Conservation (phyloP, 2,113 vertebrate species). For the Apus apus region DNA sequence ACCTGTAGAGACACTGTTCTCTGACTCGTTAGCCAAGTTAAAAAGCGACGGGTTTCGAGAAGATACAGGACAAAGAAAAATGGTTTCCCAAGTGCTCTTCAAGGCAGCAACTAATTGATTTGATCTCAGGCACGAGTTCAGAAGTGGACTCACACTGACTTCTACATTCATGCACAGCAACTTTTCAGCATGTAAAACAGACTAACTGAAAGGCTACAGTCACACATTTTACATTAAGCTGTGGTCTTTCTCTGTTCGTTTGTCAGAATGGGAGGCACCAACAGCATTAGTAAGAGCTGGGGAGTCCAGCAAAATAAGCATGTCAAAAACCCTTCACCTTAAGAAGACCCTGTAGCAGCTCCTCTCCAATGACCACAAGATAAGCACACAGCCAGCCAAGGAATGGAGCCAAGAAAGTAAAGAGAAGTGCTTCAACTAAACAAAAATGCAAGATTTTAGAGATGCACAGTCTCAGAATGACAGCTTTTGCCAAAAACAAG, state of each 20-base stretch:
- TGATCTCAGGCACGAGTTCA: neutral
- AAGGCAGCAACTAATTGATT: neutral
- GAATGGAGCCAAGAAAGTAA: neutral
- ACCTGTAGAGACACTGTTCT: neutral
- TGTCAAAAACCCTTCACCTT: neutral
- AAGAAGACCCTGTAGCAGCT: neutral
- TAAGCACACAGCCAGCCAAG: fast-evolving
- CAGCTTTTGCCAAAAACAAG: neutral
- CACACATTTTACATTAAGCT: neutral
- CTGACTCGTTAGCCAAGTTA: neutral
- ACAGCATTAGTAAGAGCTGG: neutral
- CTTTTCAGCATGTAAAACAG: neutral
- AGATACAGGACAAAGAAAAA: neutral
- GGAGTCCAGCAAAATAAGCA: neutral
- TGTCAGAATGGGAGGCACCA: neutral
- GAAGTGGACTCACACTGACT: neutral
- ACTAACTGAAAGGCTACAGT: neutral
- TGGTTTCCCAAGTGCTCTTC: neutral
- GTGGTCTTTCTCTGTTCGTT: neutral
- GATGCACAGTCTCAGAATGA: neutral
- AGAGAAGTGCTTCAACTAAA: neutral
- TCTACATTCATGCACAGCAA: neutral
- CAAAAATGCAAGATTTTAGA: neutral
- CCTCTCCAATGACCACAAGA: neutral
- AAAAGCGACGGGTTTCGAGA: neutral